Base-by-base conservation (phyloP, 2,888 invertebrate genomes). In the Iphiclides podalirius region DNA sequence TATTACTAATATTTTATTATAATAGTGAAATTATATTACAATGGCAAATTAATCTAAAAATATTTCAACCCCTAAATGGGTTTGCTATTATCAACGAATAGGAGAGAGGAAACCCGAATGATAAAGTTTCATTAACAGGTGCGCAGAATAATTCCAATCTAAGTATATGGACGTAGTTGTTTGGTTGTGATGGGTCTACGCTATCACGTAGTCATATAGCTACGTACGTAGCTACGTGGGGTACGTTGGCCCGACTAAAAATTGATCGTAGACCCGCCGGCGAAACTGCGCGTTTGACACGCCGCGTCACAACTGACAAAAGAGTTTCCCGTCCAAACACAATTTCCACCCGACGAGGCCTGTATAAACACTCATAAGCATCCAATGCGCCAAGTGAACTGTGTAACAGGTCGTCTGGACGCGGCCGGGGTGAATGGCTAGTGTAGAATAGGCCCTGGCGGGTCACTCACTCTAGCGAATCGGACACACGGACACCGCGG, bases 331-430 rank as follows among this genome's bases (percentile, higher is more conserved):
- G 16, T 47, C 43, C 38, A 39, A 53, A 42, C 37, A 36, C 26
- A 53, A 38, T 52, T 43, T 40, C 42, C 43, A 46, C 36, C 31
- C 33, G 47, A 52, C 45, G 49, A 52, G 48, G 58, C 47, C 45
- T 57, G 51, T 59, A 59, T 66, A 64, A 61, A 61, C 63, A 66
- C 55, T 60, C 58, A 64, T 65, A 65, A 66, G 58, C 62, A 66
- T 53, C 52, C 52, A 52, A 51, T 57, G 70, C 61, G 62, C 61
- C 67, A 67, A 79, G 72, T 74, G 77, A 73, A 68, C 72, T 79
- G 82, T 78, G 79, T 79, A 78, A 79, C 79, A 78, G 79, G 79
- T 79, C 79, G 83, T 82, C 82, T 79, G 79, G 75, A 57, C 68
- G 63, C 45, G 61, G 75, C 64, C 74, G 79, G 81, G 81, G 78